These are phyloP conservation scores for Ametastegia equiseti DNA, from an alignment of 2,888 invertebrate species.

Conservation along the genomic window DNA sequence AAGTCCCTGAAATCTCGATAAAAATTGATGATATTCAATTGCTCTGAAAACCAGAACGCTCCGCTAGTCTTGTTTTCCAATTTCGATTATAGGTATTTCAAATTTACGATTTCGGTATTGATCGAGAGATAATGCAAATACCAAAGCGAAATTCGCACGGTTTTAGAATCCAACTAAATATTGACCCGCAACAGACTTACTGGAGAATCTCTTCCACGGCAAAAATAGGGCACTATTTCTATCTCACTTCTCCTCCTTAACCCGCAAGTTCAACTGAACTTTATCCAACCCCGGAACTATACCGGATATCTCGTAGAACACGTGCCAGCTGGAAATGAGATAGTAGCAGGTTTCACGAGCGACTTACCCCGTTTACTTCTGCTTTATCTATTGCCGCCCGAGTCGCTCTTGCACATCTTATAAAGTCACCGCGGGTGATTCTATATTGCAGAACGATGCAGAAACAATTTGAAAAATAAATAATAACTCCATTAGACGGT, in stretches of 20 bases:
- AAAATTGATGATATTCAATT: not conserved
- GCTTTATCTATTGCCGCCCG: not conserved
- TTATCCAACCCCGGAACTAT: not conserved
- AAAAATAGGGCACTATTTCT: not conserved
- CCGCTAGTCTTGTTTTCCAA: not conserved
- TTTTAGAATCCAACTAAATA: not conserved
- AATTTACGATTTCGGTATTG: not conserved
- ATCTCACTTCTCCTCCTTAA: not conserved
- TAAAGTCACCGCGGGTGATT: conserved; percentile 19
- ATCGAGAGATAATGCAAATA: not conserved
- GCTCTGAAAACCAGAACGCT: not conserved
- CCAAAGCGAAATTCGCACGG: not conserved
- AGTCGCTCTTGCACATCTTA: too few species aligned
- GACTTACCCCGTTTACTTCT: not conserved
- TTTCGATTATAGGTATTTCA: not conserved
- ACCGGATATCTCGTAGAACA: not conserved
- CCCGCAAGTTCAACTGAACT: not conserved
- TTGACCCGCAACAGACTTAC: not conserved
- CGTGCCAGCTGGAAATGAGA: conserved; percentile 6
- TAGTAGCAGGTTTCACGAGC: not conserved
- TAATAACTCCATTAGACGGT: not conserved
- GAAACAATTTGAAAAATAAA: not conserved
- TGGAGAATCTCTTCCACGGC: not conserved
- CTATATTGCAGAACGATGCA: not conserved
- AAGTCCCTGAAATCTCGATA: not conserved